Base-by-base conservation (phyloP, 1,140 invertebrate genomes). In the Drosophila triauraria region DNA sequence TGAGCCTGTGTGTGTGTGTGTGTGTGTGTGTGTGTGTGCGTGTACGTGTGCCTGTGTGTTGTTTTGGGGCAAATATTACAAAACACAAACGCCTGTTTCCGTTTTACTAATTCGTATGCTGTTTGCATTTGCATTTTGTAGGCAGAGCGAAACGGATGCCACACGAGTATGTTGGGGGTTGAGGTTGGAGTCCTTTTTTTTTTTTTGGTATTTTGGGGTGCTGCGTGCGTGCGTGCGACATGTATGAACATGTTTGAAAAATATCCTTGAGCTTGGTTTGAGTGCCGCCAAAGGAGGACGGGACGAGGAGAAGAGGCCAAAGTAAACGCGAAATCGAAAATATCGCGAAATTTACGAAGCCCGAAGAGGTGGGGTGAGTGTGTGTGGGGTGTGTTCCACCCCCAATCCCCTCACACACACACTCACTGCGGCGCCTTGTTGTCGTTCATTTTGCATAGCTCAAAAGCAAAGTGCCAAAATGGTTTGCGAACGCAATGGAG, bases 91-190 rank as follows among this genome's bases (percentile, higher is more conserved):
- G 81, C 85, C 85, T 90, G 84, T 88, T 88, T 88, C 84, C 85
- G 84, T 90, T 88, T 90, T 90, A 84, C 84, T 88, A 88, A 90
- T 88, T 88, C 80, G 84, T 88, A 90, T 88, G 84, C 84, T 90
- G 84, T 88, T 90, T 88, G 85, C 84, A 88, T 88, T 88, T 87
- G 80, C 84, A 88, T 87, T 87, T 88, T 83, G 80, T 80, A 79
- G 79, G 83, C 82, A 82, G 83, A 70, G 72, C 43, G 46, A 76
- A 58, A 53, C 48, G 58, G 56, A 70, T 60, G 64, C 64, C 57
- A 62, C 30, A 46, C 44, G 60, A 54, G 48, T 30, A 27, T 10
- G 59, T 13, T 23, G 6, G 15, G 25, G 10, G 15, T 13, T 7
- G 38, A n/a, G 50, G 0, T 30, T 50, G 48, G 48, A n/a, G 2